Base-by-base conservation (phyloP, 23 tunicate species). In the Trididemnum clinides region DNA sequence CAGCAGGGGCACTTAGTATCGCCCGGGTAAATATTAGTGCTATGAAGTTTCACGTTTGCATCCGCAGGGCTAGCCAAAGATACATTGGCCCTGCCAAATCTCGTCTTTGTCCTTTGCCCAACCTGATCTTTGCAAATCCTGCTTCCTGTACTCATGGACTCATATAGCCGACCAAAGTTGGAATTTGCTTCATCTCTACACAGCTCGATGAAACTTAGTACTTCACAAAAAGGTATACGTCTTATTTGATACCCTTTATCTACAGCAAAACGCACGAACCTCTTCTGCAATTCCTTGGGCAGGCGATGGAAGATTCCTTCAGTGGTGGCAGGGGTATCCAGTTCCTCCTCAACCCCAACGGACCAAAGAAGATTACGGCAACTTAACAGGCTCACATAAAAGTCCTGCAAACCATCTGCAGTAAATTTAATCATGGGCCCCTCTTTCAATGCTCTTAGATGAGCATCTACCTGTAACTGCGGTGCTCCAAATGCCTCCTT, bases 271-370 rank as follows among this genome's bases (percentile, higher is more conserved):
- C 12, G 54, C 10, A 44, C 54, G 15, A 44, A 44, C 15, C 15
- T 10, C 15, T 15, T 44, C 15, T 44, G 54, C 54, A 44, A 44
- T 7, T 44, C 54, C 10, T 10, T 10, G 15, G 54, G 15, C 54
- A 44, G 54, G 15, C 54, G 10, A 7, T 44, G 54, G 15, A 44
- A 44, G 15, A 44, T 7, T 15, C 54, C 54, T 15, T 44, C 54
- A 7, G 54, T 44, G 54, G 54, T 44, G 10, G 54, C 54, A 15
- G 54, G 15, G 15, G 15, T 15, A 44, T 44, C 54, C 15, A 44
- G n/a, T n/a, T 59, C 66, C 66, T 59, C 66, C 66, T 59, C 66
- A 4, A 59, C 66, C 5, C 66, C 66, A 59, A 10, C 66, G 22
- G 66, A 10, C 3, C 20, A 10, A 59, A 59, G 66, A 10, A 59